Evolutionary conservation across 2,888 invertebrate genomes (phyloP), one percentile per base, ranked within the genome.

Genomic region (Lycia hirtaria): DNA sequence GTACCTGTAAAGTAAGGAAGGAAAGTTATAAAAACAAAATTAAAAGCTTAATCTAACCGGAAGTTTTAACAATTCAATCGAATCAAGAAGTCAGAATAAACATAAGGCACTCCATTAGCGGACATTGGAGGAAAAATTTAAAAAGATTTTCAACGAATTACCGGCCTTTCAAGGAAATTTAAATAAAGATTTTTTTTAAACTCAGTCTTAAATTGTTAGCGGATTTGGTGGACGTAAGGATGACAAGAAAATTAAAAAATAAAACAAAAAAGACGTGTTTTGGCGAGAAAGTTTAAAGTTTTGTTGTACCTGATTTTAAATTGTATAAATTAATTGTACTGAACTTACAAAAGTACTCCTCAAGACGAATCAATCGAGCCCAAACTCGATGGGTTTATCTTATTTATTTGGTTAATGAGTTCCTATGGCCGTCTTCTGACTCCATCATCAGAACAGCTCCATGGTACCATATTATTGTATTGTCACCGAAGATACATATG

Each of bases 71-170:
- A 78, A 78, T 79, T 72, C 76, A 83, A 84, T 87, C 75, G 73
- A 78, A 83, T 87, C 71, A 65, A 62, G 65, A 80, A 83, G 76
- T 86, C 80, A 83, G 76, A 88, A 84, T 84, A 85, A 89, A 89
- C 80, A 87, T 77, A 78, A 82, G 69, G 81, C 74, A 85, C 85
- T 89, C 85, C 80, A 87, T 87, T 87, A 88, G 78, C 80, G 85
- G 78, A 86, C 86, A 86, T 81, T 82, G 79, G 62, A 61, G 67
- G 74, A 69, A 77, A 83, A 81, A 78, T 87, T 85, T 79, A 76
- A 81, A n/a, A 85, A 86, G 85, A 86, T 85, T 81, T 87, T 83
- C 74, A 79, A 87, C 86, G 84, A 89, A 90, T 90, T 90, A 86
- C 85, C 84, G 81, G 83, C 84, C 80, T 79, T 74, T 71, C 64